Evolutionary conservation across 2,113 vertebrate genomes (phyloP).

Genomic region (Columba livia): DNA sequence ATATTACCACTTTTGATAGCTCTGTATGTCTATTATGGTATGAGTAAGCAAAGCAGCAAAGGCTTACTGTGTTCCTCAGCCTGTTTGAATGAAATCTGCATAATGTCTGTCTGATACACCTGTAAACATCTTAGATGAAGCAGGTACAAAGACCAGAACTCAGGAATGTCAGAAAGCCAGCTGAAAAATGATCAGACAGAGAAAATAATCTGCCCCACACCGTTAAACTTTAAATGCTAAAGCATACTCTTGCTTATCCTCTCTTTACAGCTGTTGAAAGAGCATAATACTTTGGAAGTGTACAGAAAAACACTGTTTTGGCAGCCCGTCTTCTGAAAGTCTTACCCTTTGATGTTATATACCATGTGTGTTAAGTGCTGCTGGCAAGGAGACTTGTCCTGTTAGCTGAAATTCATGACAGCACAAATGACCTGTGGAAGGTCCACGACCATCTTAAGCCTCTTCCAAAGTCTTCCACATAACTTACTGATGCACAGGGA

Average conservation of each 20-base stretch:
- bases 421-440: not conserved
- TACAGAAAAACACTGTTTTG: not conserved
- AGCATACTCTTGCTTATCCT: not conserved
- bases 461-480: not conserved
- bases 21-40: not conserved
- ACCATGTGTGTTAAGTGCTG: not conserved
- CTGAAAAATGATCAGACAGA: not conserved
- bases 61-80: not conserved
- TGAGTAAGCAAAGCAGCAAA: not conserved
- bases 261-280: not conserved
- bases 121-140: not conserved
- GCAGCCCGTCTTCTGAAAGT: not conserved
- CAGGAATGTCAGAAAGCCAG: not conserved
- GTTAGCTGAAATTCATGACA: not conserved
- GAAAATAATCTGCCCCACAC: not conserved
- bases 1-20: not conserved
- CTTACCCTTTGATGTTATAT: accelerated
- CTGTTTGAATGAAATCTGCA: not conserved
- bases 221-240: not conserved
- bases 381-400: not conserved
- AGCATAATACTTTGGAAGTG: not conserved
- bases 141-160: not conserved
- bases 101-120: not conserved
- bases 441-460: not conserved
- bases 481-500: not conserved